phyloP scores from a whole-genome alignment of 2,113 vertebrate genomes.

The Mirza zaza region DNA sequence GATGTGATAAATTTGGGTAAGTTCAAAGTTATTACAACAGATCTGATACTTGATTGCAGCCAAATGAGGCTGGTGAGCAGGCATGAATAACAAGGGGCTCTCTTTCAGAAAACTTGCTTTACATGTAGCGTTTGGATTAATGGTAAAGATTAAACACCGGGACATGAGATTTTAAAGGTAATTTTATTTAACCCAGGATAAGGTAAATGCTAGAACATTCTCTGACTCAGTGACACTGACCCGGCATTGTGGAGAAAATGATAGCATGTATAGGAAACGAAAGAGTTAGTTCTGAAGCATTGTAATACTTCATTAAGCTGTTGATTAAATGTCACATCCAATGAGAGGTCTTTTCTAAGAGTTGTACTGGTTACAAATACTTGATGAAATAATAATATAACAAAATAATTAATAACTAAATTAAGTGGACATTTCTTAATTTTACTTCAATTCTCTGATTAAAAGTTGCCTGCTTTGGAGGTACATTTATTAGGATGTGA shows the following conservation, averaged over 20 bases:
- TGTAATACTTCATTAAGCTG: neutral
- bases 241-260: neutral
- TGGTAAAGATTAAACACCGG: neutral
- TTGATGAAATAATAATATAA: neutral
- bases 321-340: neutral
- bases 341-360: neutral
- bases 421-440: neutral
- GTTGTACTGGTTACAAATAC: neutral
- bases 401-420: neutral
- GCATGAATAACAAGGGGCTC: neutral
- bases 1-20: neutral
- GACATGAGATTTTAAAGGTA: neutral
- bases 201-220: neutral
- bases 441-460: neutral
- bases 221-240: neutral
- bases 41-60: neutral
- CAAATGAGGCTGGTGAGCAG: neutral
- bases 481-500: neutral
- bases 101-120: neutral
- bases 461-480: neutral
- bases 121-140: neutral
- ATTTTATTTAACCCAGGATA: neutral
- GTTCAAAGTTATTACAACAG: neutral
- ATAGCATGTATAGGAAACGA: neutral
- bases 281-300: neutral